Evolutionary conservation across 2,797 vertebrate species (phyloP), one percentile per base, ranked within the genome.

Genomic region (Halcyon chelicuti): DNA sequence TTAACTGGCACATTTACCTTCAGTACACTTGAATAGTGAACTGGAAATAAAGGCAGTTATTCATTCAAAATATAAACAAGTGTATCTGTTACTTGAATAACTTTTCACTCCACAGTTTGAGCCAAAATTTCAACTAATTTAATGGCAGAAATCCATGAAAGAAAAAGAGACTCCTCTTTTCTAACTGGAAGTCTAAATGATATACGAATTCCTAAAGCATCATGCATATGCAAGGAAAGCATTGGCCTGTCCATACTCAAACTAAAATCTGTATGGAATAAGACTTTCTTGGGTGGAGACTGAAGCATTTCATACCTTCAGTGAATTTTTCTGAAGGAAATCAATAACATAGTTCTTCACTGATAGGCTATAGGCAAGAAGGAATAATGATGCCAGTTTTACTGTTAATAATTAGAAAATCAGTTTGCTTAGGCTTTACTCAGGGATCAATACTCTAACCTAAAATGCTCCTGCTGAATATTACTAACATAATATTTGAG

Each of bases 31-130:
- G 12, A 85, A 66, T 3, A 60, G 6, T 22, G 14, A 83, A 72
- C 33, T 63, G 40, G 28, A 91, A 89, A 86, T 71, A n/a, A 37
- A 67, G 20, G 39, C 33, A 55, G 39, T n/a, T 73, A 70, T 33
- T 91, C 11, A 63, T 52, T 57, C 20, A 89, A 94, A 87, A 70
- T 86, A 58, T 62, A 85, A 94, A 76, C 17, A 74, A 23, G 1
- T 33, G 12, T 57, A 91, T 88, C 66, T 20, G 46, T 79, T 86
- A 71, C 37, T 47, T 70, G 19, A 62, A 17, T 62, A 16, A 76
- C 35, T 71, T 82, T 10, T 80, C 18, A 67, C 4, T 54, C 40
- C 33, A 31, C 14, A 25, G 7, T 39, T 63, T 52, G 20, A 87
- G 44, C 5, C 47, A 74, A 62, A 85, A 70, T 79, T 91, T 73